Base-by-base conservation (phyloP, 2,888 invertebrate species). In the Psylliodes chrysocephalus region DNA sequence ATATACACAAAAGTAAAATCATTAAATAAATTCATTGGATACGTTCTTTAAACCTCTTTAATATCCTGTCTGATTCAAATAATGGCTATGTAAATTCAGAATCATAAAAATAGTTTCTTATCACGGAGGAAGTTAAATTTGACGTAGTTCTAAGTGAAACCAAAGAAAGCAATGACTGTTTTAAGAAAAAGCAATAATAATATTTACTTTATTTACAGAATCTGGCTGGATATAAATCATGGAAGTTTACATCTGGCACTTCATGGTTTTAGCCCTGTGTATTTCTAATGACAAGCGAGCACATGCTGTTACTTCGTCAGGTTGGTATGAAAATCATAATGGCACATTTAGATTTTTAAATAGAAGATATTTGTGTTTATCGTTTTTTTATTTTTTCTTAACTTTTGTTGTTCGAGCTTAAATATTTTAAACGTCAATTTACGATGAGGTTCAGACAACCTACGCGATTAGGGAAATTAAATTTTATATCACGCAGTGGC, bases 121-220 rank as follows among this genome's bases (percentile, higher is more conserved):
- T 25, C 25, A 17, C n/a, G n/a, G 7, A 55, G 30, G 19, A 15
- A 22, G 44, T 18, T 30, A 1, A 46, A 33, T 19, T 10, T 52
- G 47, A 61, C 47, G 40, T 14, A 30, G 2, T 59, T 40, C 35
- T 25, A 46, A 63, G 52, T 40, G 52, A 38, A 62, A 51, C 62
- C 56, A 60, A 63, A 64, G 59, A 60, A 66, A 54, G 47, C 60
- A 33, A 28, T 54, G 53, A 18, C 54, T 61, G 47, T 61, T 61
- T 55, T 17, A 42, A 61, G 47, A 47, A 47, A 51, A 51, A 33
- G 33, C 42, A 30, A 44, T 52, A 51, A 60, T 55, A 55, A 60
- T 64, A 64, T 40, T 64, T 67, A 56, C 62, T 69, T 69, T 62
- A 60, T 67, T 67, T 67, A 56, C 67, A 64, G 69, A 44, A 63